Evolutionary conservation across 2,888 invertebrate species (phyloP).

Genomic region (Noctua pronuba): DNA sequence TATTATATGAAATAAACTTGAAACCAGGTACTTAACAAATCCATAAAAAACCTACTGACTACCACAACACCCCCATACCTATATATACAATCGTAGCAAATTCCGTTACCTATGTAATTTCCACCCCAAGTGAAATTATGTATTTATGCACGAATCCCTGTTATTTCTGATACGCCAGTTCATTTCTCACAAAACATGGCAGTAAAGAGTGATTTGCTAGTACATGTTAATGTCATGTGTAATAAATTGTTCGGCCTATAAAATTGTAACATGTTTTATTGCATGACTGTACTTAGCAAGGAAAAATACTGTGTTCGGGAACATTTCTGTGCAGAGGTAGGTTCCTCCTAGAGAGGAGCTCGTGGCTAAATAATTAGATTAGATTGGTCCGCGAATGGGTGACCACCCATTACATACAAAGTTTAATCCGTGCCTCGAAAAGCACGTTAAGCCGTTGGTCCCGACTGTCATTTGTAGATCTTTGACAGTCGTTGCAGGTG

Average conservation of each 20-base stretch:
- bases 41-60: neutral
- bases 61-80: neutral
- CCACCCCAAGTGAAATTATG: slow-evolving; percentile 31
- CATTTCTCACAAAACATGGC: slow-evolving; percentile 35
- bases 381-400: neutral
- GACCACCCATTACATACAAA: neutral
- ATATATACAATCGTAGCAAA: neutral
- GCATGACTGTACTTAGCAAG: neutral
- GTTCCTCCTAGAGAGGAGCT: neutral
- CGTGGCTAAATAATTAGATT: neutral
- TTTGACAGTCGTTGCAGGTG: no score
- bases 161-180: slow-evolving; percentile 28
- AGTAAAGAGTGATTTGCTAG: slow-evolving; percentile 25
- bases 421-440: neutral
- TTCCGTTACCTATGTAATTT: slow-evolving; percentile 3
- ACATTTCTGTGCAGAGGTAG: neutral
- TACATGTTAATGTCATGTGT: slow-evolving; percentile 19
- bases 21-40: neutral
- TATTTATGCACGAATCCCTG: slow-evolving; percentile 31
- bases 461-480: no score
- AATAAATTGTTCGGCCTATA: slow-evolving; percentile 11
- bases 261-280: slow-evolving; percentile 11
- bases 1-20: neutral
- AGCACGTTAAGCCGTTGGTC: no score
- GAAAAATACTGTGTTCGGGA: neutral